phyloP scores from a whole-genome alignment of 2,797 vertebrate species.

The Steatocranus sp. region DNA sequence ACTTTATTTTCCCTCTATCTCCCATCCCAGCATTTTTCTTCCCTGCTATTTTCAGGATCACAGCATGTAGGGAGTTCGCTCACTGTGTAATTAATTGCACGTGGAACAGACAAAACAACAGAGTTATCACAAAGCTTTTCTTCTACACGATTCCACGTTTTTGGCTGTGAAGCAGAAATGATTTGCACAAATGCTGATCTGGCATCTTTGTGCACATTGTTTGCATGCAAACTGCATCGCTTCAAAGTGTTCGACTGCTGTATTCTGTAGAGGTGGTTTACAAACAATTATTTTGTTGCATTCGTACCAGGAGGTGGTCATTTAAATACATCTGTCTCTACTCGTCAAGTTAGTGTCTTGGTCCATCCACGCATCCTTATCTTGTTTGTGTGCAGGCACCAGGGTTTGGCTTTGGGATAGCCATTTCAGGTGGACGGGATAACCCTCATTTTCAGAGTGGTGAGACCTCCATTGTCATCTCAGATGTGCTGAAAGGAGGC shows the following conservation, averaged over 20 bases:
- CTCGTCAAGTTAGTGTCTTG: background rate
- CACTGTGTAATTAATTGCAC: background rate
- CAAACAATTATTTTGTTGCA: background rate
- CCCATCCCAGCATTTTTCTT: background rate
- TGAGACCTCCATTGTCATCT: slow-evolving; percentile 98
- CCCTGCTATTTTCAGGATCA: background rate
- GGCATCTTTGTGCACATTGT: background rate
- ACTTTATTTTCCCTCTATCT: background rate
- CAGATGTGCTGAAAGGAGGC: slow-evolving; percentile 96
- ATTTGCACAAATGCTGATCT: background rate
- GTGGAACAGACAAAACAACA: background rate
- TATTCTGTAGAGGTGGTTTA: background rate
- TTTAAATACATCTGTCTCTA: background rate
- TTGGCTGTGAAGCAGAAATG: background rate
- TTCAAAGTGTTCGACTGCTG: background rate
- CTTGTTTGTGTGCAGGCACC: slow-evolving; percentile 80
- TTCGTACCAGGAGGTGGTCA: background rate
- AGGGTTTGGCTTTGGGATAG: slow-evolving; percentile 98
- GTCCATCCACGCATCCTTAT: background rate
- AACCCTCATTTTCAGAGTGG: slow-evolving; percentile 99
- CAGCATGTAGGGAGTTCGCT: background rate
- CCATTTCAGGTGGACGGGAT: slow-evolving; percentile 98
- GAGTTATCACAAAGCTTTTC: background rate
- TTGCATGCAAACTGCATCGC: background rate
- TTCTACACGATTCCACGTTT: background rate